Evolutionary conservation across 2,797 vertebrate species (phyloP).

Genomic region (Luscinia megarhynchos): DNA sequence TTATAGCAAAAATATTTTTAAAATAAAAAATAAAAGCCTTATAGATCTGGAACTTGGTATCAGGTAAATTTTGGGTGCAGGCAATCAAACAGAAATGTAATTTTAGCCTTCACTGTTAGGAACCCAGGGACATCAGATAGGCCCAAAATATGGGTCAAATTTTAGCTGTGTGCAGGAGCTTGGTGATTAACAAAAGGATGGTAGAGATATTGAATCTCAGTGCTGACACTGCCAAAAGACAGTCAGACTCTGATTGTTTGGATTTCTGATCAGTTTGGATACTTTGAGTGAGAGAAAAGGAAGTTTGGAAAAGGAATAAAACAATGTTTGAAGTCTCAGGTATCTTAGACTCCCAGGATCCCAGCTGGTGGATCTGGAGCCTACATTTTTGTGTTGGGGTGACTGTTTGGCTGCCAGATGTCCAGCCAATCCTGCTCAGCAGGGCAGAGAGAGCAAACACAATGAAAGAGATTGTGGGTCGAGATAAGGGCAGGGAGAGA

Average conservation of each 20-base stretch:
- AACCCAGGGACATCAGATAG: background rate
- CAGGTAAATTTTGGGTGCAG: background rate
- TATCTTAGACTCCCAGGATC: background rate
- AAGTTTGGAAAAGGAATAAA: background rate
- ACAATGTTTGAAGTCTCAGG: background rate
- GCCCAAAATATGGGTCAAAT: background rate
- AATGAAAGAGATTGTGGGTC: background rate
- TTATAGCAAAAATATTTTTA: background rate
- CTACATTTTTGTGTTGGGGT: background rate
- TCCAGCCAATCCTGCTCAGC: background rate
- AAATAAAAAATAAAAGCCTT: background rate
- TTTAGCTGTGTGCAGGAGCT: background rate
- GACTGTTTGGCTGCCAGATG: background rate
- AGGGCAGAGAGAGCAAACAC: background rate
- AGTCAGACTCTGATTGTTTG: background rate
- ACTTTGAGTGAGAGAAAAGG: background rate
- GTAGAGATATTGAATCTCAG: background rate
- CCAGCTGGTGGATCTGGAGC: background rate
- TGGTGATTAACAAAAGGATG: background rate
- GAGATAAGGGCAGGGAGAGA: background rate
- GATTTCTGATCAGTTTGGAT: background rate
- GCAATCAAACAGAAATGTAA: background rate
- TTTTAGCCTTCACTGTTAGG: background rate
- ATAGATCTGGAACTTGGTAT: background rate
- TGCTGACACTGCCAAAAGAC: background rate